phyloP scores from a whole-genome alignment of 37 sponge, comb jelly and placozoan genomes.

The Geodia barretti region DNA sequence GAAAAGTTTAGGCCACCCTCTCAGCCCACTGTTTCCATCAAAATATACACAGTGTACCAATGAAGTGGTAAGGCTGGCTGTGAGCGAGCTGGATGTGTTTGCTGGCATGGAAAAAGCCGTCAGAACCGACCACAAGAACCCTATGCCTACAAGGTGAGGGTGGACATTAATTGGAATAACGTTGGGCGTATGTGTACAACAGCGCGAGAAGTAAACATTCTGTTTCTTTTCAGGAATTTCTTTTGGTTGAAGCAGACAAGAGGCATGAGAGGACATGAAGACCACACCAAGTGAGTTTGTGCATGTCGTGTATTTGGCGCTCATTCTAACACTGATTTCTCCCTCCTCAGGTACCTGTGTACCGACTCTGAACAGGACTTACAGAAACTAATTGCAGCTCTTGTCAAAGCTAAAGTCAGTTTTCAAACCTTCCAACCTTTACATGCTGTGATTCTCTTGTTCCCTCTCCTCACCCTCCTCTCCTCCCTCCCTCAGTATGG shows the following conservation, averaged over 20 bases:
- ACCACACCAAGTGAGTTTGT: conserved; percentile 27
- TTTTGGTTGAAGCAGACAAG: conserved; percentile 61
- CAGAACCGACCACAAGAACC: conserved; percentile 64
- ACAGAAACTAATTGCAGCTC: conserved; percentile 49
- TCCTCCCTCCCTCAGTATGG: conserved; percentile 21
- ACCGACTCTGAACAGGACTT: conserved; percentile 80
- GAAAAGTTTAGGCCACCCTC: not conserved
- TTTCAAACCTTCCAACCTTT: too few relatives aligned
- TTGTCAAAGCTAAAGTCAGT: conserved; percentile 72
- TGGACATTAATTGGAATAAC: not conserved
- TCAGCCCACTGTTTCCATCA: not conserved
- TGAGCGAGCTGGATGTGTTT: conserved; percentile 67
- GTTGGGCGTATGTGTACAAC: not conserved
- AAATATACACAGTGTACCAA: conserved; percentile 25
- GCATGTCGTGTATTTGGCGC: not conserved
- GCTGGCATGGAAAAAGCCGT: conserved; percentile 59
- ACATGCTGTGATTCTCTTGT: not conserved
- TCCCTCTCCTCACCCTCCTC: not conserved
- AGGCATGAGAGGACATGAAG: conserved; percentile 49
- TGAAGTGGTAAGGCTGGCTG: conserved; percentile 30
- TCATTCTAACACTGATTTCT: not conserved
- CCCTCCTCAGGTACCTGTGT: conserved; percentile 62
- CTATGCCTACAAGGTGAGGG: conserved; percentile 64
- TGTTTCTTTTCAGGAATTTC: conserved; percentile 42
- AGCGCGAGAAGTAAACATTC: too few relatives aligned